Conservation (phyloP, 2,797 vertebrate species). For the Otolemur crassicaudatus region DNA sequence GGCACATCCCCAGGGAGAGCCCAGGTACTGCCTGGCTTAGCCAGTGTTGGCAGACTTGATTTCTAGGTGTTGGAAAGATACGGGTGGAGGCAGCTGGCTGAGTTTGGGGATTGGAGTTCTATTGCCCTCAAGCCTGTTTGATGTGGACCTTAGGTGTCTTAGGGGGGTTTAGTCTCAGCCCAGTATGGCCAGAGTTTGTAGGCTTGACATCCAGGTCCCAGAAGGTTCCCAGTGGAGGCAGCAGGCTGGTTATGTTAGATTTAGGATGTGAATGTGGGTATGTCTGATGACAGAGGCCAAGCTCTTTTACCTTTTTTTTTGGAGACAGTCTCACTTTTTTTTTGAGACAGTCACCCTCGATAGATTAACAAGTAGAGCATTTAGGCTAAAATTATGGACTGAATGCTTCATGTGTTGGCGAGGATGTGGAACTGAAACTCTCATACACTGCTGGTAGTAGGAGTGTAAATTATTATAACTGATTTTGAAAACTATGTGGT, state of each 20-base stretch:
- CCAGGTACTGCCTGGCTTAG: background rate
- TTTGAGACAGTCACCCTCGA: too few relatives aligned
- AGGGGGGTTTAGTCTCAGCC: background rate
- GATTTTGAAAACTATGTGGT: background rate
- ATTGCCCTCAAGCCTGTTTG: background rate
- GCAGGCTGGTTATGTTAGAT: background rate
- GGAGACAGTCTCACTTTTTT: too few relatives aligned
- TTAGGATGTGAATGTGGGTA: conserved; percentile 22
- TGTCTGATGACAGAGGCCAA: conserved; percentile 41
- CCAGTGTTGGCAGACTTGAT: background rate
- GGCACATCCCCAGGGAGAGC: background rate
- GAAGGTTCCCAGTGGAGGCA: conserved; percentile 7
- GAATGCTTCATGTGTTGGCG: background rate
- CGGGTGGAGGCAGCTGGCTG: background rate
- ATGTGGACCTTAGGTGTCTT: background rate
- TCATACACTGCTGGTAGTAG: background rate
- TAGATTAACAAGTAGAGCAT: conserved; percentile 79
- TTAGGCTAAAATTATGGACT: conserved; percentile 55
- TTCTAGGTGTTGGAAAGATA: background rate
- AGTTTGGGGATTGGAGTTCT: conserved; percentile 2
- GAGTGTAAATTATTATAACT: background rate
- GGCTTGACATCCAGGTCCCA: background rate
- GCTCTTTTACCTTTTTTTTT: background rate
- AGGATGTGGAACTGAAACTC: background rate
- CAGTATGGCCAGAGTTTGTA: background rate